Conservation (phyloP, 2,888 invertebrate genomes). For the Acanthacorydalis orientalis region DNA sequence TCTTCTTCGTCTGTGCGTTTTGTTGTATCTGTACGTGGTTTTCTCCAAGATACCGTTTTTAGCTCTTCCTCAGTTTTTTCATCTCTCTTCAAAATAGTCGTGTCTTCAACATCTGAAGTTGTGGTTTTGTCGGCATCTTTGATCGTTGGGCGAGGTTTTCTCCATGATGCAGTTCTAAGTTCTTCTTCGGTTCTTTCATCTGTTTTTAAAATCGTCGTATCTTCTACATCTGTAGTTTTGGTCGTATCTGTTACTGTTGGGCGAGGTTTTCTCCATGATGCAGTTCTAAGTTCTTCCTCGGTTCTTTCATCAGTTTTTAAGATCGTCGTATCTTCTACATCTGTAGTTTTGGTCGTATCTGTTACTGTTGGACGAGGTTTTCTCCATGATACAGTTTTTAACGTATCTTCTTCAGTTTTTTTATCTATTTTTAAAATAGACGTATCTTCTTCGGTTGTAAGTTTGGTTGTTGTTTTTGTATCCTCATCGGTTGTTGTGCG, state of each 20-base stretch:
- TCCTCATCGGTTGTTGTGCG: slow-evolving; percentile 6
- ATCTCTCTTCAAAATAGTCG: slow-evolving; percentile 22
- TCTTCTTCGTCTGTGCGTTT: slow-evolving; percentile 7
- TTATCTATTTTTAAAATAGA: slow-evolving; percentile 4
- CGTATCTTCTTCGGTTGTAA: slow-evolving; percentile 20
- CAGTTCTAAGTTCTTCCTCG: slow-evolving; percentile 9
- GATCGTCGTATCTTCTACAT: slow-evolving; percentile 16
- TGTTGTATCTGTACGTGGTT: slow-evolving; percentile 10
- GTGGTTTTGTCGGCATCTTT: slow-evolving; percentile 9
- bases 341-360: slow-evolving; percentile 6
- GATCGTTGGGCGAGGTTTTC: slow-evolving; percentile 16
- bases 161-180: slow-evolving; percentile 11
- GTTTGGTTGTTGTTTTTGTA: slow-evolving; percentile 2
- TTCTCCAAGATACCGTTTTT: slow-evolving; percentile 22
- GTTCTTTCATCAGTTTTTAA: slow-evolving; percentile 11
- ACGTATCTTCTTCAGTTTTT: slow-evolving; percentile 2
- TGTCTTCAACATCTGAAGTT: neutral
- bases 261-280: slow-evolving; percentile 17
- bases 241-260: slow-evolving; percentile 9
- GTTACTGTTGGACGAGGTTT: neutral
- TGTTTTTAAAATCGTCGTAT: slow-evolving; percentile 14
- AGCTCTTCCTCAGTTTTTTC: slow-evolving; percentile 27
- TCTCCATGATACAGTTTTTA: neutral
- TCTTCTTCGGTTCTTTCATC: slow-evolving; percentile 8
- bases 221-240: slow-evolving; percentile 13